These are phyloP conservation scores for Natrix natrix DNA, from an alignment of 2,797 vertebrate genomes.

Conservation along the genomic window DNA sequence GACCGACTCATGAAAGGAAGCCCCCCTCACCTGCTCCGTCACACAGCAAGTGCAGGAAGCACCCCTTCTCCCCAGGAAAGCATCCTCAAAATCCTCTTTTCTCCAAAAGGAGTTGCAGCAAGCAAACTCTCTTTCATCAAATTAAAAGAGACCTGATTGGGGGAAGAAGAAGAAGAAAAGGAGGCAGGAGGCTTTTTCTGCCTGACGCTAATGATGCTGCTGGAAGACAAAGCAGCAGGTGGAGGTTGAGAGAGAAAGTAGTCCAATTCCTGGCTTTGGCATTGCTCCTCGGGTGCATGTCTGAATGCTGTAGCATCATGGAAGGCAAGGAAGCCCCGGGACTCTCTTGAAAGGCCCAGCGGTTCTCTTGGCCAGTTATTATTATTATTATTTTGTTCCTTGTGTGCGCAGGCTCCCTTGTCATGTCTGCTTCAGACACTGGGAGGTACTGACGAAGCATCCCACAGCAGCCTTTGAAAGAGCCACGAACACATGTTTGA, in stretches of 20 bases:
- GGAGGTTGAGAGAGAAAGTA: neutral
- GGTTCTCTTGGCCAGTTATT: conserved; percentile 16
- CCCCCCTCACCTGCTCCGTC: neutral
- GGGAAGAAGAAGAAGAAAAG: neutral
- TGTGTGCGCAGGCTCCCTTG: neutral
- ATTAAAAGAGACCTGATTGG: neutral
- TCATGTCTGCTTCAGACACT: conserved; percentile 32
- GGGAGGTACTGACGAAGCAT: conserved; percentile 13
- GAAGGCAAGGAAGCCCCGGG: conserved; percentile 13
- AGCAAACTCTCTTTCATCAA: neutral
- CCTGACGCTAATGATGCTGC: neutral
- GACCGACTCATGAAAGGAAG: neutral
- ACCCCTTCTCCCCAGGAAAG: neutral
- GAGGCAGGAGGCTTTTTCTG: neutral
- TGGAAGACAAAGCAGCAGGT: neutral
- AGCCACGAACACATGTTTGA: conserved; percentile 48
- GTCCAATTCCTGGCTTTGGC: neutral
- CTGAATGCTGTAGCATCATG: neutral
- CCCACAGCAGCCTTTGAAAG: conserved; percentile 31
- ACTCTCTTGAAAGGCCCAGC: conserved; percentile 29
- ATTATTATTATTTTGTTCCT: neutral
- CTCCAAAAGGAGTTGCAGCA: neutral
- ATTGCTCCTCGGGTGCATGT: no score
- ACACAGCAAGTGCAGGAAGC: neutral
- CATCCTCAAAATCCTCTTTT: neutral